Base-by-base conservation (phyloP, 2,888 invertebrate species). In the Temnothorax ravouxi region DNA sequence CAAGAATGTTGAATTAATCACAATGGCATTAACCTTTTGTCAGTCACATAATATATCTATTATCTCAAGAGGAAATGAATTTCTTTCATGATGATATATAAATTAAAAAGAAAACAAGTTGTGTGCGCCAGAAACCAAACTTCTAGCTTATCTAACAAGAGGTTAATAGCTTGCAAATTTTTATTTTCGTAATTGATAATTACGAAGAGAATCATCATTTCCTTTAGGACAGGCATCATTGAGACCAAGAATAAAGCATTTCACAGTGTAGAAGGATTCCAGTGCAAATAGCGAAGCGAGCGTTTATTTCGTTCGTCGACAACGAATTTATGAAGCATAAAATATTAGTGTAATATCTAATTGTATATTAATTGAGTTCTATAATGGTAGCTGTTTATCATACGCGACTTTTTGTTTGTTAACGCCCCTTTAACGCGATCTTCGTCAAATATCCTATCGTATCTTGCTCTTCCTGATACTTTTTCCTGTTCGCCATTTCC, bases 351-450 rank as follows among this genome's bases (percentile, higher is more conserved):
- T 88, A 88, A 76, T 67, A 86, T 84, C 76, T 88, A 88, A 85
- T 88, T 86, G 62, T 89, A 85, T 85, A 84, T 84, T 89, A 88
- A 88, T 76, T 82, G 88, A 89, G 34, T 85, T 86, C 87, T 88
- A 87, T 84, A 89, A 88, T 88, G 83, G 87, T 89, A 89, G 90
- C 88, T 88, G 83, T 88, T 89, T 86, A 85, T 87, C 25, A 54
- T 88, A 87, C 77, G 83, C 74, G 80, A 71, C 62, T 15, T 71
- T 83, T 76, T 83, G 77, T 86, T 82, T 86, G 81, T 64, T 47
- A 89, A 82, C 66, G 84, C 74, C 79, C 80, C 72, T 74, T 84
- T 84, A 77, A 89, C 82, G 67, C 80, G 74, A 82, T 76, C 67
- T 72, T 84, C 54, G 25, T 61, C 74, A 79, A 84, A 47, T 64